phyloP scores from a whole-genome alignment of 2,797 vertebrate species.

The Podarcis siculus region DNA sequence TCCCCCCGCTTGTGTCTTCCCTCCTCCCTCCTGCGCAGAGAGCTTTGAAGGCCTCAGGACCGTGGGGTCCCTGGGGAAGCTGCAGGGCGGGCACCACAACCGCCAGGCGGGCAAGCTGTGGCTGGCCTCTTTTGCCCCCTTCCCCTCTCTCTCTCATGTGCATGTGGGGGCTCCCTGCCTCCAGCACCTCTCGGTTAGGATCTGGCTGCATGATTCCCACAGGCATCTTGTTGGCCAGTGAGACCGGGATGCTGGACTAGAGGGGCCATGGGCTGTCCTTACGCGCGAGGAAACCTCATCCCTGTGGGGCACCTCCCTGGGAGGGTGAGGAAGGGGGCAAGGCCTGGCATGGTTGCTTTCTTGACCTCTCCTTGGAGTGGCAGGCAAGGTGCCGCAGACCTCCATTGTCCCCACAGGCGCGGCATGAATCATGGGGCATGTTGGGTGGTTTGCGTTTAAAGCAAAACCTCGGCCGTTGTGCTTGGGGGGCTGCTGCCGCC shows the following conservation, averaged over 20 bases:
- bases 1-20: constrained; percentile 50
- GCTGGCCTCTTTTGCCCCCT: neutral
- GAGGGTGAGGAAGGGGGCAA: neutral
- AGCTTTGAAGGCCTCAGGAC: constrained; percentile 2
- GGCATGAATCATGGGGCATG: neutral
- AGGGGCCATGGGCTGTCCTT: neutral
- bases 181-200: neutral
- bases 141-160: too few relatives aligned
- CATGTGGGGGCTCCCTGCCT: neutral
- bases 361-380: neutral
- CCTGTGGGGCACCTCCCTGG: neutral
- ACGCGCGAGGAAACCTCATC: neutral
- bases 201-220: too few relatives aligned
- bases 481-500: too few relatives aligned
- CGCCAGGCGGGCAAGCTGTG: accelerated
- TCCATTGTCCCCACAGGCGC: neutral
- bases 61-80: neutral
- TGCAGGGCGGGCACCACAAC: neutral
- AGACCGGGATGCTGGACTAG: neutral
- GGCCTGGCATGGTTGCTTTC: neutral
- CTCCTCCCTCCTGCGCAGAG: neutral
- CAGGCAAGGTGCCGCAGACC: neutral
- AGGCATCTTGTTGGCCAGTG: neutral
- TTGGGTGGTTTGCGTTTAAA: too few relatives aligned
- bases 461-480: too few relatives aligned